Evolutionary conservation across 2,113 vertebrate species (phyloP).

Genomic region (Serinus canaria): DNA sequence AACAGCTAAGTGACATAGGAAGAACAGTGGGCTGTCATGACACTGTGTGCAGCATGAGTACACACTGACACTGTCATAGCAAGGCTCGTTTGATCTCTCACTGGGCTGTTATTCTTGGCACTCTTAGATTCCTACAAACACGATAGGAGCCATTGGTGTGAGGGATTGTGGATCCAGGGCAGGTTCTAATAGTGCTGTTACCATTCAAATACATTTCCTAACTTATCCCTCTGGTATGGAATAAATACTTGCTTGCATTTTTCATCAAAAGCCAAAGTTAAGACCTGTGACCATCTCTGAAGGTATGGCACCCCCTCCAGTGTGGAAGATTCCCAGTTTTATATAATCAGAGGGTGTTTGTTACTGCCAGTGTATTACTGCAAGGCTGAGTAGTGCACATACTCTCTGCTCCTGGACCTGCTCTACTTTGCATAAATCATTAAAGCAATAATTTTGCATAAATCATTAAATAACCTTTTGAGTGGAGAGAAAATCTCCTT

Average conservation of each 20-base stretch:
- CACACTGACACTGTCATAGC: background rate
- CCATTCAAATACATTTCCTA: background rate
- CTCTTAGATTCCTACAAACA: background rate
- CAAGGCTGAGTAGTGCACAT: background rate
- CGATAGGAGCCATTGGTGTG: background rate
- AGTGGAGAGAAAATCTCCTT: background rate
- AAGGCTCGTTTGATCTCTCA: background rate
- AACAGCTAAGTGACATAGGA: background rate
- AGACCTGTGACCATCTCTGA: background rate
- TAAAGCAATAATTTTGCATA: background rate
- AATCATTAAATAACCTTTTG: background rate
- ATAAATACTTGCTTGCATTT: background rate
- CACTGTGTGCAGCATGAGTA: background rate
- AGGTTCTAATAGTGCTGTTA: background rate
- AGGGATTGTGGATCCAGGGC: background rate
- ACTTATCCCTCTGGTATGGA: background rate
- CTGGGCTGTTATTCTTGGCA: background rate
- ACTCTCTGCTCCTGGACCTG: background rate
- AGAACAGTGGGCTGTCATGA: background rate
- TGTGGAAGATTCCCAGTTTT: background rate
- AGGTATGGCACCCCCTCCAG: background rate
- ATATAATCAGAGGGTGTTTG: background rate
- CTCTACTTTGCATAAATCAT: background rate
- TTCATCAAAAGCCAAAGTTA: background rate
- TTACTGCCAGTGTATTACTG: background rate